phyloP scores from a whole-genome alignment of 1,140 invertebrate species.

The Akabosia matsudoensis region DNA sequence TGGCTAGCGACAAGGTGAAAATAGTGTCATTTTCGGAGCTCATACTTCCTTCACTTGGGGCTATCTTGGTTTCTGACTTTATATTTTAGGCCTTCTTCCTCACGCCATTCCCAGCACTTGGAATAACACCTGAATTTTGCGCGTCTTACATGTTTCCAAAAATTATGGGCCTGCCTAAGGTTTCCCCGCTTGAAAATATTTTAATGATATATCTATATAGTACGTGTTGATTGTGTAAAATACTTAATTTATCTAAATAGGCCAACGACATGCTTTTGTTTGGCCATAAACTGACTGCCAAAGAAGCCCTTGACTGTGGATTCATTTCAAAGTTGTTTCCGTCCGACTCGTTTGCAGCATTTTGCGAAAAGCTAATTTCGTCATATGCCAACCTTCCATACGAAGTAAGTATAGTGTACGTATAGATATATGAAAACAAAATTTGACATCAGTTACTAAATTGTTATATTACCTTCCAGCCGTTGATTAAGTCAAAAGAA shows the following conservation, averaged over 20 bases:
- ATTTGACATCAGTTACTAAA: no score
- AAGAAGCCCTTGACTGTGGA: neutral
- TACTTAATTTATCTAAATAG: neutral
- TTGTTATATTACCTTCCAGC: neutral
- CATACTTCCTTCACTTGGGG: neutral
- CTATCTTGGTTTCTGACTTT: slow-evolving; percentile 14
- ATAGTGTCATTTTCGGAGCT: neutral
- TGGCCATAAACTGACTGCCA: neutral
- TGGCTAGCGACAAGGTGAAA: slow-evolving; percentile 68
- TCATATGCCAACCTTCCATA: neutral
- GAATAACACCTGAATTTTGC: slow-evolving; percentile 53
- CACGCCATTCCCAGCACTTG: slow-evolving; percentile 58
- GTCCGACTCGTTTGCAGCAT: neutral
- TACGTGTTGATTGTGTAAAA: neutral
- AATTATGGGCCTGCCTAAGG: slow-evolving; percentile 37
- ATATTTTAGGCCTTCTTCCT: slow-evolving; percentile 57
- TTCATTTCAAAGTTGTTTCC: slow-evolving; percentile 11
- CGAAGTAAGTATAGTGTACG: neutral
- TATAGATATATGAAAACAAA: slow-evolving; percentile 1
- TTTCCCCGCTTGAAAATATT: neutral
- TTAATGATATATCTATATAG: neutral
- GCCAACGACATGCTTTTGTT: slow-evolving; percentile 13
- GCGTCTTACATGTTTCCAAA: slow-evolving; percentile 35
- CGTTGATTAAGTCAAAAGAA: neutral
- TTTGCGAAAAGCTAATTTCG: neutral